These are phyloP conservation scores for Samia ricini DNA, from an alignment of 1,140 invertebrate species.

Conservation along the genomic window DNA sequence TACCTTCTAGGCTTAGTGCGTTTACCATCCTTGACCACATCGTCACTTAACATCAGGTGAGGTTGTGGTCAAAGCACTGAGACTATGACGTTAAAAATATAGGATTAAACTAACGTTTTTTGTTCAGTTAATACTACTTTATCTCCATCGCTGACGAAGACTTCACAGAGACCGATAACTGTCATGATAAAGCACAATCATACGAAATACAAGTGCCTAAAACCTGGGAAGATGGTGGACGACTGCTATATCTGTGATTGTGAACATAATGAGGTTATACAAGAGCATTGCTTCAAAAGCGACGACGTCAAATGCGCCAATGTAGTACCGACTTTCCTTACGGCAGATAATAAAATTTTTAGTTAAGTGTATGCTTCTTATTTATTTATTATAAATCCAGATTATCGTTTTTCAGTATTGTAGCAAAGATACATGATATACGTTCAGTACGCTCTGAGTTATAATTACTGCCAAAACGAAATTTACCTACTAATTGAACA, in stretches of 20 bases:
- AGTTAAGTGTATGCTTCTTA: not conserved
- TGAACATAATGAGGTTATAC: constrained; percentile 33
- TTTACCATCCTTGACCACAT: no score
- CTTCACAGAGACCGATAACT: not conserved
- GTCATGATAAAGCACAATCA: constrained; percentile 34
- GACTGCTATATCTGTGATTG: constrained; percentile 57
- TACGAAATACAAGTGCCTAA: constrained; percentile 41
- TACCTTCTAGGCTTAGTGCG: no score
- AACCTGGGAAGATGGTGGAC: constrained; percentile 35
- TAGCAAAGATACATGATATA: no score
- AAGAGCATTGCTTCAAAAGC: constrained; percentile 59
- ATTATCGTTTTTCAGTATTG: no score
- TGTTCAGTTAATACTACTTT: not conserved
- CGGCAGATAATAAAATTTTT: not conserved
- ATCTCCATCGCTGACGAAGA: not conserved
- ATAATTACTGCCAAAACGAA: no score
- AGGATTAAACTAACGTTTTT: not conserved
- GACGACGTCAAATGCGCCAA: constrained; percentile 33
- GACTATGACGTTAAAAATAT: no score
- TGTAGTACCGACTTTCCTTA: constrained; percentile 27
- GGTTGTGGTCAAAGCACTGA: no score
- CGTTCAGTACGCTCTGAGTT: no score
- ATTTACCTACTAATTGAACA: no score
- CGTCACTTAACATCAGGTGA: no score
- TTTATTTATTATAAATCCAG: not conserved